Evolutionary conservation across 2,113 vertebrate species (phyloP).

Genomic region (Meles meles): DNA sequence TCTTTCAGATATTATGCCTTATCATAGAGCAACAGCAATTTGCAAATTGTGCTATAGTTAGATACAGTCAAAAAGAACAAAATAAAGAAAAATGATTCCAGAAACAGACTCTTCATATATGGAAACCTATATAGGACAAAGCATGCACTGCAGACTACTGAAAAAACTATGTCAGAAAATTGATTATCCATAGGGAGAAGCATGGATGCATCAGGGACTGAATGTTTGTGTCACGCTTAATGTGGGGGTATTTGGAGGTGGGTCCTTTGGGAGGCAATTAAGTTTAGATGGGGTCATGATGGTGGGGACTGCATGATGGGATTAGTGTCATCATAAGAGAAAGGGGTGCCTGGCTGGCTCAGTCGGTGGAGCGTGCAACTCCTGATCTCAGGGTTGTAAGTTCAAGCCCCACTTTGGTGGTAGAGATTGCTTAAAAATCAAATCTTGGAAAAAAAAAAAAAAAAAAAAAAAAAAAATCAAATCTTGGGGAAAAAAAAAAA

Average conservation of each 20-base stretch:
- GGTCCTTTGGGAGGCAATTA: neutral
- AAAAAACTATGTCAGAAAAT: neutral
- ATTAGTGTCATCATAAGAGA: neutral
- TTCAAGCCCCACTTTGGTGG: neutral
- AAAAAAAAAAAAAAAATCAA: neutral
- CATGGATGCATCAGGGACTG: neutral
- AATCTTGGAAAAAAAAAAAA: neutral
- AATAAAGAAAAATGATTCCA: neutral
- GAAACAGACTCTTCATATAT: neutral
- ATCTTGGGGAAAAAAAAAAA: neutral
- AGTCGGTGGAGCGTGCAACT: neutral
- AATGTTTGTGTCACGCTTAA: neutral
- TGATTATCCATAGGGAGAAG: neutral
- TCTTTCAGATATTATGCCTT: neutral
- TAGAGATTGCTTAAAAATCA: neutral
- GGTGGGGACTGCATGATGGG: neutral
- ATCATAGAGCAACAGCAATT: constrained; percentile 11
- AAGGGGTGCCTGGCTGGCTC: neutral
- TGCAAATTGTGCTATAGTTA: neutral
- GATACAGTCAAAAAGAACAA: neutral
- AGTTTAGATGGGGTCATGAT: neutral
- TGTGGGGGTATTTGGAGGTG: neutral
- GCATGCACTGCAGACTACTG: neutral
- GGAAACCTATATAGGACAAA: neutral
- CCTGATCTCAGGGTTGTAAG: neutral